Percentiles rank a stretch among this genome's conserved stretches.
These are phyloP conservation scores for Archaeoteleia sp. DNA, from an alignment of 2,888 invertebrate genomes.

Conservation along the genomic window DNA sequence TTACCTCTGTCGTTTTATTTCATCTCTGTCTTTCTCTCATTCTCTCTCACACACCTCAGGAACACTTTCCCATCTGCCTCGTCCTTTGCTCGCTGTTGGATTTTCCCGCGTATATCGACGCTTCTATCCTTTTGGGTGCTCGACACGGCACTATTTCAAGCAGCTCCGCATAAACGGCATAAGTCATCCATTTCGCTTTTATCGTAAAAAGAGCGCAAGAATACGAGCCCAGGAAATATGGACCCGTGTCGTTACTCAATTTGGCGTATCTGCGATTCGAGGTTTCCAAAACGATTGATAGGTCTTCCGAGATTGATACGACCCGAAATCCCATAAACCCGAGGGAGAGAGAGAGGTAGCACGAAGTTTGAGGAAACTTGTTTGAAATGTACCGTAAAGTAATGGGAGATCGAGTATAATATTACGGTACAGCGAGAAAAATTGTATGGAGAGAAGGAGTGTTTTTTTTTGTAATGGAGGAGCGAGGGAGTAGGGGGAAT, in stretches of 20 bases:
- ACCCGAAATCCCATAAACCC: conserved; percentile 30
- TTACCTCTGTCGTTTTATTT: conserved; percentile 1
- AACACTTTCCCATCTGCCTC: conserved; percentile 29
- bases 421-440: too few relatives aligned
- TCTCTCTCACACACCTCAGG: conserved; percentile 15
- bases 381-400: too few relatives aligned
- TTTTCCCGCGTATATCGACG: conserved; percentile 36
- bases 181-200: conserved; percentile 48
- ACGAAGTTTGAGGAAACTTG: too few relatives aligned
- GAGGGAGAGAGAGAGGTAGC: too few relatives aligned
- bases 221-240: conserved; percentile 42
- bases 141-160: conserved; percentile 49
- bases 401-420: too few relatives aligned
- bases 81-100: conserved; percentile 18
- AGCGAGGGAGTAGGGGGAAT: too few relatives aligned
- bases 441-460: too few relatives aligned
- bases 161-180: conserved; percentile 48
- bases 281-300: conserved; percentile 45
- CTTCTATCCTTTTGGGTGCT: conserved; percentile 45
- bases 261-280: conserved; percentile 44
- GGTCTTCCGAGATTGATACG: conserved; percentile 42
- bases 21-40: conserved; percentile 15
- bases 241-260: conserved; percentile 46
- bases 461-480: too few relatives aligned
- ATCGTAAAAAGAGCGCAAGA: conserved; percentile 36